Evolutionary conservation across 2,888 invertebrate species (phyloP).

Genomic region (Volucella inflata): DNA sequence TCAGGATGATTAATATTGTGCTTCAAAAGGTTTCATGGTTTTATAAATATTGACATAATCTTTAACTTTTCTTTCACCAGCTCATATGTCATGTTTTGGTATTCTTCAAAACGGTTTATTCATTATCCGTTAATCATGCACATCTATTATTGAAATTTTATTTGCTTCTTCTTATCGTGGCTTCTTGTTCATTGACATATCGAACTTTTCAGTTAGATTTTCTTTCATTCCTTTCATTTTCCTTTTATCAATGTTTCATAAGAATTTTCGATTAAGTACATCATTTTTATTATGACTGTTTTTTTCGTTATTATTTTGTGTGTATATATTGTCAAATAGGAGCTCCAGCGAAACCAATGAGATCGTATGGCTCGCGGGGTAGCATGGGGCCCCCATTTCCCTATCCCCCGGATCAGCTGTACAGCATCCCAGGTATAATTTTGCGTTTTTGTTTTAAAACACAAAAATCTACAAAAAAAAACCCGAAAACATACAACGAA

Average conservation of each 20-base stretch:
- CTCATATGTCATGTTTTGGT: too few species aligned
- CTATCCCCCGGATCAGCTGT: slow-evolving; percentile 84
- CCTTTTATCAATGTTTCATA: slow-evolving; percentile 32
- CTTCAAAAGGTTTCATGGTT: too few species aligned
- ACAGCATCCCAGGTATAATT: slow-evolving; percentile 84
- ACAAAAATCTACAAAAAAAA: slow-evolving; percentile 8
- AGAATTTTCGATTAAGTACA: slow-evolving; percentile 17
- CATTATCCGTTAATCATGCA: not conserved
- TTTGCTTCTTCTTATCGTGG: not conserved
- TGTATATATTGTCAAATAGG: slow-evolving; percentile 79
- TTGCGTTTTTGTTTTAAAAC: slow-evolving; percentile 25
- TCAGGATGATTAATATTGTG: too few species aligned
- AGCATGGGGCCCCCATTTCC: slow-evolving; percentile 84
- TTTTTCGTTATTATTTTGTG: slow-evolving; percentile 72
- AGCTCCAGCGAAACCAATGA: slow-evolving; percentile 84
- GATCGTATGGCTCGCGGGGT: slow-evolving; percentile 84
- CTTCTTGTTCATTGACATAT: slow-evolving; percentile 7
- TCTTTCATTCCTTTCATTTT: not conserved
- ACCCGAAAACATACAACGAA: slow-evolving; percentile 3
- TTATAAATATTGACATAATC: not conserved
- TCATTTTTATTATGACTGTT: slow-evolving; percentile 62
- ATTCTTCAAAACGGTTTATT: too few species aligned
- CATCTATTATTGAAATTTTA: slow-evolving; percentile 1
- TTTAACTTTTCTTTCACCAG: slow-evolving; percentile 2
- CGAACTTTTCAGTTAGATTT: slow-evolving; percentile 1